Base-by-base conservation (phyloP, 1,140 invertebrate genomes). In the Geopemphigus sp. region DNA sequence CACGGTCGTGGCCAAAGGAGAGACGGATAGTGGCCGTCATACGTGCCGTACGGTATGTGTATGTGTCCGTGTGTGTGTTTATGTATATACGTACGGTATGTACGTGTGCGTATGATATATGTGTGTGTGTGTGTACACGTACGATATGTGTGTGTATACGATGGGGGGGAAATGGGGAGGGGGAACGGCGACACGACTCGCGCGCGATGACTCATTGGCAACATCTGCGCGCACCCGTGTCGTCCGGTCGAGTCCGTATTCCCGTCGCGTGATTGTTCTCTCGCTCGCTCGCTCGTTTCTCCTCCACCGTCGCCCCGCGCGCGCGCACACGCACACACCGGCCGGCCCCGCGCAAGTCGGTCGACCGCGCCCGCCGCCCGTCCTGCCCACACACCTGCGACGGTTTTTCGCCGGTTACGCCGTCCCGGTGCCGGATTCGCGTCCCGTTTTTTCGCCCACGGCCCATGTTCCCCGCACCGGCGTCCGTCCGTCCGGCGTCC, bases 361-460 rank as follows among this genome's bases (percentile, higher is more conserved):
- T 68, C 66, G 64, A 15, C 39, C 39, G 64, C n/a, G 39, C 5
- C 64, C 39, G 66, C 15, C 39, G 66, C 56, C n/a, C 73, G 14
- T n/a, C 59, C 73, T 76, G 74, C 74, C 74, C 74, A 78, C 74
- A 78, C 74, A 78, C 74, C 74, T 78, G 74, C 56, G 74, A 78
- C 74, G 57, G 74, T 78, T 78, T 78, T 78, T 78, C 74, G 74
- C 56, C 57, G 56, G 39, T 61, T 47, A 63, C 57, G 56, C 22
- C 15, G 56, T 5, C 74, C 56, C n/a, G 29, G 6, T 22, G 50
- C 0, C 54, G n/a, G n/a, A 50, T 78, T 47, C 39, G 50, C 57
- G 57, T n/a, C 1, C 57, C 74, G 74, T 78, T 78, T 78, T 78
- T 78, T 63, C 39, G 57, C 14, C 10, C 74, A 61, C 24, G 17